Conservation (phyloP, 1,140 invertebrate genomes). For the Bombus superbus region DNA sequence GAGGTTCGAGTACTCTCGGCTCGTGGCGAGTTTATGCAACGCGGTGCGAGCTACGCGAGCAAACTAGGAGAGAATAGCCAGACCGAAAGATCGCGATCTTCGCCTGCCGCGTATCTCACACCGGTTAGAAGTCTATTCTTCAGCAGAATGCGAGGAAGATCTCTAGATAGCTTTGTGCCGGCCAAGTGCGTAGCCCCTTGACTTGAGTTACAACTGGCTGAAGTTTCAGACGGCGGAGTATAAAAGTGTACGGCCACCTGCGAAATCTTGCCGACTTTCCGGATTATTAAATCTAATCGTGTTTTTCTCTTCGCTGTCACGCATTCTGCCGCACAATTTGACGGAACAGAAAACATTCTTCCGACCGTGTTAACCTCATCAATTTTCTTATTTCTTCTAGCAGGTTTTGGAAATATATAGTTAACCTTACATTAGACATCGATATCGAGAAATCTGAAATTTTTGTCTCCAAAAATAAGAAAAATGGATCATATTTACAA, state of each 20-base stretch:
- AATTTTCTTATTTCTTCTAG: background rate
- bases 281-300: conserved; percentile 47
- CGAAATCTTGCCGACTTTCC: conserved; percentile 56
- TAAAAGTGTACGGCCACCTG: conserved; percentile 71
- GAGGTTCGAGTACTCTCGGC: background rate
- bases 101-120: conserved; percentile 65
- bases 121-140: conserved; percentile 71
- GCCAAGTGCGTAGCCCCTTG: conserved; percentile 71
- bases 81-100: conserved; percentile 68
- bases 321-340: background rate
- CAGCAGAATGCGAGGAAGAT: conserved; percentile 72
- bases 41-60: background rate
- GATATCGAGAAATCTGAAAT: too few species aligned
- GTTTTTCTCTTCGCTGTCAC: background rate
- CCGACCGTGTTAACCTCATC: too few species aligned
- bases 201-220: conserved; percentile 74
- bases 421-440: too few species aligned
- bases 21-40: conserved; percentile 17
- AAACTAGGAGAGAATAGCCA: conserved; percentile 36
- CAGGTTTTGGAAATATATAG: background rate
- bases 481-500: too few species aligned
- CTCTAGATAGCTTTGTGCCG: conserved; percentile 72
- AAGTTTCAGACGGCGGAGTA: conserved; percentile 64
- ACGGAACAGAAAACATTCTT: too few species aligned
- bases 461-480: too few species aligned